Base-by-base conservation (phyloP, 2,888 invertebrate species). In the Omphaloscelis lunosa region DNA sequence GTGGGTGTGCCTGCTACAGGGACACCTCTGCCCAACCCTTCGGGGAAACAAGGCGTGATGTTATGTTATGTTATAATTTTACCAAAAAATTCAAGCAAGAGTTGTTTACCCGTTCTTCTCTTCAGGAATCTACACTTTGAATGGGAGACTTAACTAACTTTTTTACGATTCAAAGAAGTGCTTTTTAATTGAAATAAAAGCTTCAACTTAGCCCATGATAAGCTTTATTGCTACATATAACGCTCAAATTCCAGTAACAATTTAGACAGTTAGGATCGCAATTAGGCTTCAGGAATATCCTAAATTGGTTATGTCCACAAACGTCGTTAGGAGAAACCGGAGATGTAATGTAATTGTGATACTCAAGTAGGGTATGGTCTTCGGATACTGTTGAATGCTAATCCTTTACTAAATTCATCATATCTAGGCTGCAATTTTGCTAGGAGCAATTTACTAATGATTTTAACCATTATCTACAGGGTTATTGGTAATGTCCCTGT, bases 321-420 rank as follows among this genome's bases (percentile, higher is more conserved):
- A 80, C 34, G n/a, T 59, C 34, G 69, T 77, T 80, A 48, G 17
- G 34, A 2, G n/a, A 29, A 15, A n/a, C 41, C 11, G 53, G 45
- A 29, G 39, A 48, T n/a, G 11, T 61, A 66, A 80, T 66, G 2
- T 70, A 56, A 82, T 80, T 80, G 53, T 80, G 69, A 61, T 29
- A 23, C 48, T 61, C 11, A 39, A 29, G 65, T 59, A 7, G 29
- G 56, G 27, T 48, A 20, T 27, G 45, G 56, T 20, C 23, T 39
- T 27, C 15, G 58, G 39, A 29, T 29, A 69, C 51, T 56, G 39
- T 15, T 53, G 3, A 48, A 48, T 27, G 27, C 11, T 51, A 73
- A 63, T 51, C 48, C 48, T 56, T 29, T 12, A 58, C 39, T 58
- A 41, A 65, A 51, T 72, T 29, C 56, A 58, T 72, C n/a, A 51